Evolutionary conservation across 1,140 invertebrate genomes (phyloP).

Genomic region (Brachionus koreanus): DNA sequence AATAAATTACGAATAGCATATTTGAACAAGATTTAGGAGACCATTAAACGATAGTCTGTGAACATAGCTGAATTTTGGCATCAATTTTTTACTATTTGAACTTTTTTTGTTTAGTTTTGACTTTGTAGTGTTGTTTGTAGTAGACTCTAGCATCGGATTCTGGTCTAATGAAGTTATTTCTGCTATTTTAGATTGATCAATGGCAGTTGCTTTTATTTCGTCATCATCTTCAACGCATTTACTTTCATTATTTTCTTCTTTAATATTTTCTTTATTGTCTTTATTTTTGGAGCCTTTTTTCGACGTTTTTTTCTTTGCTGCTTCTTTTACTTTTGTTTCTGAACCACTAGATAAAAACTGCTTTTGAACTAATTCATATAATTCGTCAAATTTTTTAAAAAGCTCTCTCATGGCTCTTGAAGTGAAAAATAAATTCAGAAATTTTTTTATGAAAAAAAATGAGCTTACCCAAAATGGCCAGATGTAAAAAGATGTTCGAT

Average conservation of each 20-base stretch:
- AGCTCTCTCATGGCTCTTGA: background rate
- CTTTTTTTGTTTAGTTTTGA: background rate
- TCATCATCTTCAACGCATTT: slow-evolving; percentile 8
- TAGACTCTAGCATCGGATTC: background rate
- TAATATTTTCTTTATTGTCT: slow-evolving; percentile 32
- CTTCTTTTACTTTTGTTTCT: background rate
- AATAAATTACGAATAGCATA: background rate
- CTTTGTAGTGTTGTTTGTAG: background rate
- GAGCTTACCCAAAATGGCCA: background rate
- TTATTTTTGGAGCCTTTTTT: slow-evolving; percentile 16
- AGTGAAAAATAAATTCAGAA: background rate
- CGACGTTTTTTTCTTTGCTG: background rate
- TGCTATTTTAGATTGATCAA: slow-evolving; percentile 25
- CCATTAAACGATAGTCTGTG: background rate
- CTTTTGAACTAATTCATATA: slow-evolving; percentile 24
- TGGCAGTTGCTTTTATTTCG: slow-evolving; percentile 25
- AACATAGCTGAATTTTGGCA: slow-evolving; percentile 5
- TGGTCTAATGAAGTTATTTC: slow-evolving; percentile 20
- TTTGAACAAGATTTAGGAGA: background rate
- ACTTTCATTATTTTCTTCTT: slow-evolving; percentile 11
- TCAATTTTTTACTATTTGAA: background rate
- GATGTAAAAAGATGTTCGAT: slow-evolving; percentile 31
- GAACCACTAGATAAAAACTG: background rate
- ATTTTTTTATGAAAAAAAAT: background rate
- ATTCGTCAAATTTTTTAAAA: slow-evolving; percentile 1